Conservation (phyloP, 2,888 invertebrate genomes). For the Agrotis ipsilon region DNA sequence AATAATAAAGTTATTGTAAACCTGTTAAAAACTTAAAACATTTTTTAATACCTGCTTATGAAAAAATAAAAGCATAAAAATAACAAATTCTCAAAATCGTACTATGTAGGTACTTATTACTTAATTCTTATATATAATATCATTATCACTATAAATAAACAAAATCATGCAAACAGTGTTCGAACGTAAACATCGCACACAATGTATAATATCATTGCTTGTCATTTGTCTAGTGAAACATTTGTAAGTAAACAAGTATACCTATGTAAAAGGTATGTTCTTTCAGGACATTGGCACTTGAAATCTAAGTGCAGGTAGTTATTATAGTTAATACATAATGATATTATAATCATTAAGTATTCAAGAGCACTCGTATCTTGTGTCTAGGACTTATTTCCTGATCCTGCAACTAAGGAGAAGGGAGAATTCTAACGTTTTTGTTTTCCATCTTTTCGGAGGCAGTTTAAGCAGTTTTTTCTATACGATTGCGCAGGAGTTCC, state of each 20-base stretch:
- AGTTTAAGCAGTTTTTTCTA: too few species aligned
- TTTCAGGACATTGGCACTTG: slow-evolving; percentile 6
- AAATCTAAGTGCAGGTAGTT: background rate
- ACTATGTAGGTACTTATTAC: slow-evolving; percentile 17
- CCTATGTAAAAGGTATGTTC: background rate
- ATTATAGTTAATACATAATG: background rate
- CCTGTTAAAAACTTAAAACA: too few species aligned
- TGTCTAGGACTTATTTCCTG: slow-evolving; percentile 7
- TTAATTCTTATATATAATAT: slow-evolving; percentile 19
- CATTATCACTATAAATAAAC: slow-evolving; percentile 33
- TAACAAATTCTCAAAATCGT: background rate
- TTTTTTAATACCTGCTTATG: too few species aligned
- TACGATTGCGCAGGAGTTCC: too few species aligned
- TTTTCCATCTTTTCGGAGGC: too few species aligned
- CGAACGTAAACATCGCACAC: slow-evolving; percentile 14
- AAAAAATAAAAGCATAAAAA: background rate
- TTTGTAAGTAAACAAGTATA: background rate
- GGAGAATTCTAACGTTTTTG: background rate
- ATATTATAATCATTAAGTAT: background rate
- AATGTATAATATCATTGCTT: slow-evolving; percentile 1
- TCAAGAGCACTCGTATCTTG: background rate
- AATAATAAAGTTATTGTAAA: too few species aligned
- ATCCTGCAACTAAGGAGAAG: background rate
- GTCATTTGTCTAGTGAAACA: background rate
- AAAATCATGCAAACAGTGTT: slow-evolving; percentile 16